Evolutionary conservation across 1,140 invertebrate genomes (phyloP).

Genomic region (Danaus plexippus): DNA sequence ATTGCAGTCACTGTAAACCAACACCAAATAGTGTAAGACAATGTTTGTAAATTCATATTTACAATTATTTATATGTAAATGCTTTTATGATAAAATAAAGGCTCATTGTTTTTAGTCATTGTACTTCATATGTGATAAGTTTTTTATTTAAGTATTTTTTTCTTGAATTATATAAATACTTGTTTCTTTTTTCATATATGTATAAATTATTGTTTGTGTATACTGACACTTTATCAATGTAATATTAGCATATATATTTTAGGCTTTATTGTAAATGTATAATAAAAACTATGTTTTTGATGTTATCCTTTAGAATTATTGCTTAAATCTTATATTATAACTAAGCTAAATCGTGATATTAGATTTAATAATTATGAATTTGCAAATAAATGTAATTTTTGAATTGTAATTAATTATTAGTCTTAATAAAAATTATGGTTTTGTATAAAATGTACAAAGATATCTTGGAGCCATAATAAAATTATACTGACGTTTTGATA

Average conservation of each 20-base stretch:
- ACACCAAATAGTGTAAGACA: constrained; percentile 60
- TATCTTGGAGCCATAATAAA: constrained; percentile 68
- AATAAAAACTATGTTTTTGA: constrained; percentile 43
- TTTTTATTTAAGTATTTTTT: constrained; percentile 6
- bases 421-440: constrained; percentile 67
- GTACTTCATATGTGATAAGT: constrained; percentile 1
- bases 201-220: constrained; percentile 1
- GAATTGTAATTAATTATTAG: constrained; percentile 67
- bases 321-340: constrained; percentile 60
- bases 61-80: constrained; percentile 12
- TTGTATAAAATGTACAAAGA: constrained; percentile 72
- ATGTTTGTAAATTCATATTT: constrained; percentile 34
- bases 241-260: neutral
- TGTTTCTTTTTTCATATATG: no score
- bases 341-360: constrained; percentile 72
- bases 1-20: constrained; percentile 55
- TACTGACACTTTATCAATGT: no score
- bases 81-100: constrained; percentile 14
- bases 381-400: constrained; percentile 70
- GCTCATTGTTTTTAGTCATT: constrained; percentile 11
- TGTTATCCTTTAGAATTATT: constrained; percentile 57
- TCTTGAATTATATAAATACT: neutral
- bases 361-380: constrained; percentile 69
- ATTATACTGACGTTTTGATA: constrained; percentile 72
- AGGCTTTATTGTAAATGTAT: constrained; percentile 13